Conservation (phyloP, 1,140 invertebrate genomes). For the Drosophila murphyi region DNA sequence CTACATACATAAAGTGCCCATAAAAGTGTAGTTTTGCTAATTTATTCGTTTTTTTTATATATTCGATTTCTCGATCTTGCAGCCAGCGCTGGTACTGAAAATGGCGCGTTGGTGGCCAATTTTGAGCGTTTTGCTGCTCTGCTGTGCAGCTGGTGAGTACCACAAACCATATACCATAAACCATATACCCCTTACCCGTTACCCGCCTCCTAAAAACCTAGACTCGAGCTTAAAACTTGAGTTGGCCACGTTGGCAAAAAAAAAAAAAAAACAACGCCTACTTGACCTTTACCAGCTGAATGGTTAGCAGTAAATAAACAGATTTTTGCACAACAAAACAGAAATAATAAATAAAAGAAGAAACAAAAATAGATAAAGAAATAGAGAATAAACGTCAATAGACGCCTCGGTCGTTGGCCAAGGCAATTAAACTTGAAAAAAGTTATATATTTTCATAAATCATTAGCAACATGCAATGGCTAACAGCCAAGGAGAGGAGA, state of each 20-base stretch:
- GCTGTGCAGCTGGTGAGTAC: slow-evolving; percentile 77
- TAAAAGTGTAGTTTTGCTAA: slow-evolving; percentile 45
- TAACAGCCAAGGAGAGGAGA: neutral
- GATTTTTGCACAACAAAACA: slow-evolving; percentile 44
- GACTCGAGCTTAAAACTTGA: slow-evolving; percentile 27
- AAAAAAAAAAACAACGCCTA: slow-evolving; percentile 20
- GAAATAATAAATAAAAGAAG: slow-evolving; percentile 13
- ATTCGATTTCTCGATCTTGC: slow-evolving; percentile 46
- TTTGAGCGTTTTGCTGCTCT: slow-evolving; percentile 75
- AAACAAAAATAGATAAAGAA: slow-evolving; percentile 15
- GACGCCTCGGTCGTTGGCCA: slow-evolving; percentile 59
- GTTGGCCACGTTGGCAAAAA: slow-evolving; percentile 39
- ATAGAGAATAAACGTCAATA: slow-evolving; percentile 1
- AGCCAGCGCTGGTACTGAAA: slow-evolving; percentile 63
- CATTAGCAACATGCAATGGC: slow-evolving; percentile 68
- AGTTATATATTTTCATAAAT: slow-evolving; percentile 38
- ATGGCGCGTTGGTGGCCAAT: slow-evolving; percentile 81
- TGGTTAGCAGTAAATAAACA: slow-evolving; percentile 39
- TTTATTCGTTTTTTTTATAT: slow-evolving; percentile 21
- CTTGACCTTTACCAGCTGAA: slow-evolving; percentile 70
- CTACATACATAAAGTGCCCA: slow-evolving; percentile 12
- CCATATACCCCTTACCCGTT: neutral
- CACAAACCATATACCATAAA: neutral
- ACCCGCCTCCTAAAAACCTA: neutral
- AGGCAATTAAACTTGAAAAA: slow-evolving; percentile 67